Evolutionary conservation across 2,797 vertebrate species (phyloP), one percentile per base, ranked within the genome.

Genomic region (Spinus pinus): DNA sequence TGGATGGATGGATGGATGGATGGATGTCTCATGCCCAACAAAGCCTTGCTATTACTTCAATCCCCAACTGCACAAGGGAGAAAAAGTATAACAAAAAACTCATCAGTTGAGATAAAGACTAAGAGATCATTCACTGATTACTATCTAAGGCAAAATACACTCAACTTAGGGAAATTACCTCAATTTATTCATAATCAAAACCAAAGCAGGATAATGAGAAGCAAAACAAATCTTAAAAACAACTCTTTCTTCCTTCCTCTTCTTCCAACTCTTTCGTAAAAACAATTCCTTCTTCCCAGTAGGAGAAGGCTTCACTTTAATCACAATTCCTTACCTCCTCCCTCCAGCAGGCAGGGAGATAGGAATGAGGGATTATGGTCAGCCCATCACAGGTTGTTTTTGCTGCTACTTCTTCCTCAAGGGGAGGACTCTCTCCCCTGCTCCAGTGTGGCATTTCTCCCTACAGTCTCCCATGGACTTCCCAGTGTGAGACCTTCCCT

Each of bases 331-430:
- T 33, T 46, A n/a, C 41, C 18, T 54, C 2, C 8, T 19, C 14
- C 10, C 15, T 39, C 8, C 12, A n/a, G 33, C 28, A 54, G 12
- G 39, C 4, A n/a, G 23, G n/a, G 39, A 53, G n/a, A 37, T 15
- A 22, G 28, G 18, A 13, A 61, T 7, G 2, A 7, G 11, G 9
- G 11, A 31, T 61, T 14, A 23, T 0, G 0, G 28, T 53, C 39
- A 53, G 11, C 10, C 39, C 19, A 23, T 37, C n/a, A 39, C 19
- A 39, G 24, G 28, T 22, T 53, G 3, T 14, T n/a, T 39, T 14
- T 2, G 7, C 28, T 28, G 12, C 41, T 54, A 37, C 15, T 46
- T 25, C 19, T 19, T 72, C 67, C 10, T 82, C 14, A 46, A 27
- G 12, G 9, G 10, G 6, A 42, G 35, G 12, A 41, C 24, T 27